Evolutionary conservation across 2,888 invertebrate species (phyloP).

Genomic region (Hemicrepidius hirtus): DNA sequence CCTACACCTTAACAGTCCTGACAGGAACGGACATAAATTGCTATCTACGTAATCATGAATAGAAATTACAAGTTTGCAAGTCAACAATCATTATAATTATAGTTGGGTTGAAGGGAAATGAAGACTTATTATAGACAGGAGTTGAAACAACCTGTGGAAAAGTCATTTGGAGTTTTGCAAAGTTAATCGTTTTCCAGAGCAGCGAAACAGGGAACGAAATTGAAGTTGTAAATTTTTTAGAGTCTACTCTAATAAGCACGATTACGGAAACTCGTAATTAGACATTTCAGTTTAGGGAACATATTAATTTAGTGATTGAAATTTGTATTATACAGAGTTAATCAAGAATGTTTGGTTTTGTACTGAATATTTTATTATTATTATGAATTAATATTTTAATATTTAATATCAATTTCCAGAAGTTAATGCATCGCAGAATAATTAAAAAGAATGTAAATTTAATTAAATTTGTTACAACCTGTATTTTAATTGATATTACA

Average conservation of each 20-base stretch:
- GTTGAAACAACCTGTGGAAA: conserved; percentile 12
- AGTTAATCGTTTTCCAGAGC: conserved; percentile 1
- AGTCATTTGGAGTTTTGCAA: conserved; percentile 8
- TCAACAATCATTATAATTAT: conserved; percentile 7
- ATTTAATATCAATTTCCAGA: too few relatives aligned
- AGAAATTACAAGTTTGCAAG: conserved; percentile 12
- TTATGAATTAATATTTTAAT: too few relatives aligned
- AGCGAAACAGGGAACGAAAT: conserved; percentile 6
- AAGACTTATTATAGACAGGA: conserved; percentile 12
- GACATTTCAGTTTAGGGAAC: too few relatives aligned
- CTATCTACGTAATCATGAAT: conserved; percentile 16
- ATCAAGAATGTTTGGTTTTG: too few relatives aligned
- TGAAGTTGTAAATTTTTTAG: conserved; percentile 7
- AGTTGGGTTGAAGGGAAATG: conserved; percentile 1
- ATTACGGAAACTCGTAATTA: conserved; percentile 6
- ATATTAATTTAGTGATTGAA: too few relatives aligned
- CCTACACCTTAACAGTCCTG: conserved; percentile 1
- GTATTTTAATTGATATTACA: too few relatives aligned
- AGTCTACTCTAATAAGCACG: background rate
- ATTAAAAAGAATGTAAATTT: too few relatives aligned
- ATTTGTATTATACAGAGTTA: too few relatives aligned
- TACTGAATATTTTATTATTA: too few relatives aligned
- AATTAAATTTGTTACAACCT: too few relatives aligned
- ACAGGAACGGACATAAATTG: conserved; percentile 7
- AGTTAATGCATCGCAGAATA: too few relatives aligned